Base-by-base conservation (phyloP, 1,140 invertebrate species). In the Polyergus mexicanus region DNA sequence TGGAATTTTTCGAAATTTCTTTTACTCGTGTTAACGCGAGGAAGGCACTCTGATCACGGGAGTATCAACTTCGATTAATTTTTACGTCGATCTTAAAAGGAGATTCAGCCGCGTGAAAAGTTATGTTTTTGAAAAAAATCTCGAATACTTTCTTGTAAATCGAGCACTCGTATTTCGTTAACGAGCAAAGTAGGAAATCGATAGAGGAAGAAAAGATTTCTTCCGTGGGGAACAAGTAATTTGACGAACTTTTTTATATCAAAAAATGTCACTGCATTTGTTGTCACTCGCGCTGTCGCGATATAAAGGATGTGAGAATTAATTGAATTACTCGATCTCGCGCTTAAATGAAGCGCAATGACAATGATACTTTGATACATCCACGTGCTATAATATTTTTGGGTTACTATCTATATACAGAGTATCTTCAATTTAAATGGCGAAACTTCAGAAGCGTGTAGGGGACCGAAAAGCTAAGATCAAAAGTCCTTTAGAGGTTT, bases 41-140 rank as follows among this genome's bases (percentile, higher is more conserved):
- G 44, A 47, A 32, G 60, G 68, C 44, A 4, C 10, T 11, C 44
- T 2, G 11, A 44, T 44, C 44, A 13, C 5, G n/a, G 32, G 11
- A 58, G 41, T 41, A 22, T 6, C 25, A 41, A n/a, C 32, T 74
- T 58, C 25, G 54, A 60, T 32, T 74, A 28, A 38, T 10, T 13
- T 32, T 54, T 4, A 32, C 68, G 44, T 69, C 19, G 25, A n/a
- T 32, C 4, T 74, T 35, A 74, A 58, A 74, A 7, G 35, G 51
- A 56, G 28, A 56, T 32, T 51, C 2, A 10, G 44, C 41, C 8
- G 51, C 8, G 47, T 72, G 19, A 41, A 74, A 38, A 22, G 22
- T 22, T 35, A 28, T 22, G 38, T 60, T 60, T 58, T 28, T 32
- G 32, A 13, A 28, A 75, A 75, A 75, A 75, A 75, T 75, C 16